Evolutionary conservation across 2,113 vertebrate genomes (phyloP).

Genomic region (Arothron firmamentum): DNA sequence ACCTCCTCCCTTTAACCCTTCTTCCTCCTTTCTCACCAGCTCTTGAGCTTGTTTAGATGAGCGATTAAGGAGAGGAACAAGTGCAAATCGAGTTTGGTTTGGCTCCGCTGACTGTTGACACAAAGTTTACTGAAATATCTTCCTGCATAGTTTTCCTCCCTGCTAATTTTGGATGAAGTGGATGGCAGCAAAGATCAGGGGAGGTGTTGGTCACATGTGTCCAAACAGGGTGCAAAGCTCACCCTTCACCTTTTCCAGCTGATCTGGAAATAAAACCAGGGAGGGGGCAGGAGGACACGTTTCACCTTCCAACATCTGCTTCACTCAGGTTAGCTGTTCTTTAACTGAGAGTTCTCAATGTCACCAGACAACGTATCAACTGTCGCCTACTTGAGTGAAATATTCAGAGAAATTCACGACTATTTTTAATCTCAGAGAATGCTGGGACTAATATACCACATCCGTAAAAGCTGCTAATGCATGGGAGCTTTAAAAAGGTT

Average conservation of each 20-base stretch:
- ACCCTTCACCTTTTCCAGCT: conserved; percentile 42
- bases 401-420: too few relatives aligned
- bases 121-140: conserved; percentile 71
- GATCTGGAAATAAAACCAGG: conserved; percentile 64
- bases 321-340: conserved; percentile 58
- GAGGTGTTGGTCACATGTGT: conserved; percentile 49
- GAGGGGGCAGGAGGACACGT: conserved; percentile 44
- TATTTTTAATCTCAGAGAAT: too few relatives aligned
- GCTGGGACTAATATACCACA: too few relatives aligned
- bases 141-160: conserved; percentile 58
- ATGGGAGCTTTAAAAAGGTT: not conserved
- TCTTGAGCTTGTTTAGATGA: conserved; percentile 76
- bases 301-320: conserved; percentile 58
- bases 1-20: conserved; percentile 48
- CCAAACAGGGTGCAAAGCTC: conserved; percentile 53
- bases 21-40: conserved; percentile 62
- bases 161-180: conserved; percentile 62
- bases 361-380: too few relatives aligned
- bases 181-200: conserved; percentile 60
- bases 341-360: conserved; percentile 35
- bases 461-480: too few relatives aligned
- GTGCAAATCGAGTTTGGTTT: conserved; percentile 74
- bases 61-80: conserved; percentile 75
- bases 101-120: conserved; percentile 67
- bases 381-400: too few relatives aligned